A percentile compares a stretch with the other conserved stretches of the same genome.
Evolutionary conservation across 2,113 vertebrate species (phyloP).

Genomic region (Gobiocypris rarus): DNA sequence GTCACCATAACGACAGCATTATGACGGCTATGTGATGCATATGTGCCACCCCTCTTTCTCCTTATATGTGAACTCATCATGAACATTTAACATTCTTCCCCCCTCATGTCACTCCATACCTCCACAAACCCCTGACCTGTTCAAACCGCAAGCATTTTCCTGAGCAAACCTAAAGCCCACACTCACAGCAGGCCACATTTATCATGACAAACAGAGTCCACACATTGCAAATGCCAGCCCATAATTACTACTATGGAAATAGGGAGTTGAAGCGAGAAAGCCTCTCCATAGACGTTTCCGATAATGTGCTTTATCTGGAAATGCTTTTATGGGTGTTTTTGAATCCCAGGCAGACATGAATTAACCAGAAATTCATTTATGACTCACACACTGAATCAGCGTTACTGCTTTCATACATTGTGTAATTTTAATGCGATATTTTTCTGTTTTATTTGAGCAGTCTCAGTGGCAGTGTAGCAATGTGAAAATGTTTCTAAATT

Average conservation of each 20-base stretch:
- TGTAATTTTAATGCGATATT: slow-evolving; percentile 21
- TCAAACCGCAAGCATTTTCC: slow-evolving; percentile 56
- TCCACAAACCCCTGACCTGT: slow-evolving; percentile 65
- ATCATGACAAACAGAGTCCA: slow-evolving; percentile 28
- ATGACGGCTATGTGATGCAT: slow-evolving; percentile 20
- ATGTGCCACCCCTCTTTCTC: slow-evolving; percentile 37
- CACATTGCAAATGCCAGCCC: slow-evolving; percentile 25
- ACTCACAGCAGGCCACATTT: slow-evolving; percentile 41
- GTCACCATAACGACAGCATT: slow-evolving; percentile 26
- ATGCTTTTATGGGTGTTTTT: slow-evolving; percentile 44
- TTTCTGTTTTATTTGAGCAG: background rate
- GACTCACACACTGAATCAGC: slow-evolving; percentile 12
- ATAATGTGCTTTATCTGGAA: slow-evolving; percentile 33
- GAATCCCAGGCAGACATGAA: slow-evolving; percentile 33
- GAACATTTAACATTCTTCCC: slow-evolving; percentile 60
- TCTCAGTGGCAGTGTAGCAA: slow-evolving; percentile 13
- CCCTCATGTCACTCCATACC: slow-evolving; percentile 66
- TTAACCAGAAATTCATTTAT: slow-evolving; percentile 34
- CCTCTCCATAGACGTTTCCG: slow-evolving; percentile 21
- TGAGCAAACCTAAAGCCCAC: slow-evolving; percentile 53
- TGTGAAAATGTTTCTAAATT: slow-evolving; percentile 1
- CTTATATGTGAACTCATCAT: slow-evolving; percentile 31
- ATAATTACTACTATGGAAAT: slow-evolving; percentile 39
- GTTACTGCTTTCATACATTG: slow-evolving; percentile 24
- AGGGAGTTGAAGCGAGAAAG: slow-evolving; percentile 14